Conservation (phyloP, 2,888 invertebrate species). For the Lissonota sp. region DNA sequence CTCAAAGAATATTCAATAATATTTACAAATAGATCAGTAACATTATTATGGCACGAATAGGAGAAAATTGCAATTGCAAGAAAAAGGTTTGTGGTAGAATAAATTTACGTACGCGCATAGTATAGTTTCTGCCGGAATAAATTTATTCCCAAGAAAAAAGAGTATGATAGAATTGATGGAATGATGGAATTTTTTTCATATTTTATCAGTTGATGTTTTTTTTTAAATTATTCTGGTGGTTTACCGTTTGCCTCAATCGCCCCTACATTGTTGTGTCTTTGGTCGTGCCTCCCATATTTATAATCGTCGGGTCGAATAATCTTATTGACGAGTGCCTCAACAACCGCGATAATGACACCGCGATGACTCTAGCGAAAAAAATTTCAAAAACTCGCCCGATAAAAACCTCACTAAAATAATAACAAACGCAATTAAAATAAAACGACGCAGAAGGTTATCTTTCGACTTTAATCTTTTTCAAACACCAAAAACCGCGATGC, state of each 20-base stretch:
- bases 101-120: background rate
- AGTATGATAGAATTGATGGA: too few relatives aligned
- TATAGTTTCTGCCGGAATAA: background rate
- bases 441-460: slow-evolving; percentile 16
- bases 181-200: too few relatives aligned
- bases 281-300: slow-evolving; percentile 45
- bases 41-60: slow-evolving; percentile 67
- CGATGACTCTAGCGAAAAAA: slow-evolving; percentile 38
- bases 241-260: too few relatives aligned
- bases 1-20: slow-evolving; percentile 9
- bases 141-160: too few relatives aligned
- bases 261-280: background rate
- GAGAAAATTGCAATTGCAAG: slow-evolving; percentile 71
- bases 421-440: background rate
- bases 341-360: slow-evolving; percentile 47
- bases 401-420: slow-evolving; percentile 28
- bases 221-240: too few relatives aligned
- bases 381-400: slow-evolving; percentile 8
- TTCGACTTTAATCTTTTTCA: slow-evolving; percentile 17
- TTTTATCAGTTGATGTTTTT: too few relatives aligned
- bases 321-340: slow-evolving; percentile 13
- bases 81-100: slow-evolving; percentile 48
- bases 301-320: slow-evolving; percentile 2
- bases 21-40: slow-evolving; percentile 7
- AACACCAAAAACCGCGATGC: background rate